Evolutionary conservation across 1,140 invertebrate genomes (phyloP).

Genomic region (Heterodera schachtii): DNA sequence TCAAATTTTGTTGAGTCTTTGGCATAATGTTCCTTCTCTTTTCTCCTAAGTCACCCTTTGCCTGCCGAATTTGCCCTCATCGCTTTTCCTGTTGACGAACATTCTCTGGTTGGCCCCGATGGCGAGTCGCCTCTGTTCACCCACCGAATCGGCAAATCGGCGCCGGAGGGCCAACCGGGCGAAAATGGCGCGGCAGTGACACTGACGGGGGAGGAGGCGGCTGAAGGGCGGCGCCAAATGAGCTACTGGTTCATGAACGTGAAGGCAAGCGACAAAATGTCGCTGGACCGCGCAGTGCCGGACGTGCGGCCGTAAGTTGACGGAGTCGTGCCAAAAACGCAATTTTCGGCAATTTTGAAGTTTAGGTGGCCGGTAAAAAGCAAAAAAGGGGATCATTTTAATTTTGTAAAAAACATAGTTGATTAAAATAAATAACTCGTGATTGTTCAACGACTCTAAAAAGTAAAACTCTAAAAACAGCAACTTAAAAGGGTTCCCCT

Average conservation of each 20-base stretch:
- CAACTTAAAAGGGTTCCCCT: too few relatives aligned
- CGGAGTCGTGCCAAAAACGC: background rate
- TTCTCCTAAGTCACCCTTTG: conserved; percentile 13
- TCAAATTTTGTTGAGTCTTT: too few relatives aligned
- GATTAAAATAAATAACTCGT: too few relatives aligned
- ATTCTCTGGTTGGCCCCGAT: background rate
- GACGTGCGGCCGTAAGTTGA: conserved; percentile 27
- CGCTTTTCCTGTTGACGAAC: conserved; percentile 22
- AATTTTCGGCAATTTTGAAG: too few relatives aligned
- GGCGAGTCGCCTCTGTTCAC: background rate
- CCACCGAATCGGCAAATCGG: conserved; percentile 1
- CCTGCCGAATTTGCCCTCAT: conserved; percentile 5
- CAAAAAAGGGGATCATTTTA: too few relatives aligned
- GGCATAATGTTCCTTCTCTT: background rate
- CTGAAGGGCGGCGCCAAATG: conserved; percentile 36
- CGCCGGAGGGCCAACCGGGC: conserved; percentile 23
- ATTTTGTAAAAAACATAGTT: too few relatives aligned
- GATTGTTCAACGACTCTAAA: too few relatives aligned
- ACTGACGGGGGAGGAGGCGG: conserved; percentile 40
- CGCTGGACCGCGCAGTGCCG: conserved; percentile 40
- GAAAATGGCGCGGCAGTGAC: conserved; percentile 41
- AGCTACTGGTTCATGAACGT: conserved; percentile 54
- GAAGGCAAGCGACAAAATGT: conserved; percentile 52
- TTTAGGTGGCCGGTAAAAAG: too few relatives aligned
- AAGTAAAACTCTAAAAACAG: too few relatives aligned